These are phyloP conservation scores for Diadema setosum DNA, from an alignment of 35 echinoderm and acorn worm species.

Conservation along the genomic window DNA sequence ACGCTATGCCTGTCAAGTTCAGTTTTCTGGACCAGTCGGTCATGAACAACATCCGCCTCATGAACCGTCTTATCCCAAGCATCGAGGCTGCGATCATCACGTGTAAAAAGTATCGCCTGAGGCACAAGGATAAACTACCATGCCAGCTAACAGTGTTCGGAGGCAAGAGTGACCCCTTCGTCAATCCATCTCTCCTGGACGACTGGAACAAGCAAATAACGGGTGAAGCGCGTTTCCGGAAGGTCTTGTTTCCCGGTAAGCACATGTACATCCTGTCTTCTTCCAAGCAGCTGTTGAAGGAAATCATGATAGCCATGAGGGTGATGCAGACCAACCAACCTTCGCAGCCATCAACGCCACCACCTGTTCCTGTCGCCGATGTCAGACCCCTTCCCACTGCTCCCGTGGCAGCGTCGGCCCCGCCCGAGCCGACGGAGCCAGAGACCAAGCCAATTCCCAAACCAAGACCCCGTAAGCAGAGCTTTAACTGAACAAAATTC, in stretches of 20 bases:
- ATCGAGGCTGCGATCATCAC: conserved; percentile 81
- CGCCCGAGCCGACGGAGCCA: not conserved
- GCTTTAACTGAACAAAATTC: not conserved
- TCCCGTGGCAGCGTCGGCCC: not conserved
- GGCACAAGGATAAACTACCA: conserved; percentile 69
- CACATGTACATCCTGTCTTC: conserved; percentile 81
- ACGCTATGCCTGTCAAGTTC: conserved; percentile 69
- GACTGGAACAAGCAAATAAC: conserved; percentile 76
- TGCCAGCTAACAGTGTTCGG: conserved; percentile 79
- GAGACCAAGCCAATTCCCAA: not conserved
- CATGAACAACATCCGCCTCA: conserved; percentile 66
- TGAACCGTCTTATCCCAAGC: conserved; percentile 79
- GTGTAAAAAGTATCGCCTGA: conserved; percentile 85
- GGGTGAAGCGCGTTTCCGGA: conserved; percentile 55
- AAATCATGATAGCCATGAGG: conserved; percentile 44
- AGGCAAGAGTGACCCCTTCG: conserved; percentile 84
- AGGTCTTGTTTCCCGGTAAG: conserved; percentile 70
- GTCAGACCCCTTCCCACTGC: not conserved
- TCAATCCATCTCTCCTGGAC: conserved; percentile 69
- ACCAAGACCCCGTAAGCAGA: not conserved
- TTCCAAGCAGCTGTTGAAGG: conserved; percentile 56
- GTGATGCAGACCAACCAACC: conserved; percentile 5
- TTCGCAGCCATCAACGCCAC: not conserved
- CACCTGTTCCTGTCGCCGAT: not conserved
- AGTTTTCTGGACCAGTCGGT: conserved; percentile 87